Conservation (phyloP, 2,888 invertebrate genomes). For the Carabus problematicus region DNA sequence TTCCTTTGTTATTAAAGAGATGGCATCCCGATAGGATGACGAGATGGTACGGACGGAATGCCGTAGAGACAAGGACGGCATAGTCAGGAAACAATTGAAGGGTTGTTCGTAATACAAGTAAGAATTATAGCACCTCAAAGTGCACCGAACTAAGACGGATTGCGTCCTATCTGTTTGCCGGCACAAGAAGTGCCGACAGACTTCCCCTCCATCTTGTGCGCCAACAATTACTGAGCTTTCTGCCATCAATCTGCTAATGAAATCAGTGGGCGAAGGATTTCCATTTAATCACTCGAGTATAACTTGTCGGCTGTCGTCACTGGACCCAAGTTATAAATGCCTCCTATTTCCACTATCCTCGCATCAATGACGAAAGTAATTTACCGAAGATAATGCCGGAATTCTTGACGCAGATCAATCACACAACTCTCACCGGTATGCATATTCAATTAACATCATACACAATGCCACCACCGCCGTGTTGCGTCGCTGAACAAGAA, state of each 20-base stretch:
- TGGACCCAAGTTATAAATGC: constrained; percentile 13
- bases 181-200: constrained; percentile 27
- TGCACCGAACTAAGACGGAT: constrained; percentile 41
- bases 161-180: constrained; percentile 35
- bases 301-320: constrained; percentile 33
- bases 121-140: constrained; percentile 37
- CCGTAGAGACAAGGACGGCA: not conserved
- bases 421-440: no score
- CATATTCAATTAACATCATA: no score
- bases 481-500: no score
- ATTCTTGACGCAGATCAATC: no score
- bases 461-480: no score
- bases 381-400: constrained; percentile 14
- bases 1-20: constrained; percentile 44
- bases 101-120: constrained; percentile 35
- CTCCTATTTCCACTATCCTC: not conserved
- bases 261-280: constrained; percentile 48
- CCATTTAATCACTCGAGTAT: constrained; percentile 41
- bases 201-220: not conserved
- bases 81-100: constrained; percentile 32
- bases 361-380: constrained; percentile 27
- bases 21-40: constrained; percentile 23
- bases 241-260: constrained; percentile 52
- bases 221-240: constrained; percentile 39
- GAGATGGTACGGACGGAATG: not conserved